Percentiles rank a stretch among this genome's conserved stretches.
These are phyloP conservation scores for Agraylea sexmaculata DNA, from an alignment of 1,140 invertebrate genomes.

Conservation along the genomic window DNA sequence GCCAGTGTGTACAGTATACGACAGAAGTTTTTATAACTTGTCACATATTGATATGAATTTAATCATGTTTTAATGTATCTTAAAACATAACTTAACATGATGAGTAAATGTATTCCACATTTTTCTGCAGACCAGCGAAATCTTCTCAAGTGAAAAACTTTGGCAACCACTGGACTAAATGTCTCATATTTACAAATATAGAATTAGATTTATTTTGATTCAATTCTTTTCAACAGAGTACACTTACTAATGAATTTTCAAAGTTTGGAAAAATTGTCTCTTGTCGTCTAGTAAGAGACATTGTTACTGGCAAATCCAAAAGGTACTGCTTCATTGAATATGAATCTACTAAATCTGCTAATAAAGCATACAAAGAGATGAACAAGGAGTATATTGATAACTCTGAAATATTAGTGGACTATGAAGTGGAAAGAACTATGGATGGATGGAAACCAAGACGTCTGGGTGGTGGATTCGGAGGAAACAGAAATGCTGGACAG, in stretches of 20 bases:
- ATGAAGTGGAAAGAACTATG: slow-evolving; percentile 46
- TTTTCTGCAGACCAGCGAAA: too few relatives aligned
- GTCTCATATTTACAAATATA: background rate
- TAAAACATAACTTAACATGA: too few relatives aligned
- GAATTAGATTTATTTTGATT: background rate
- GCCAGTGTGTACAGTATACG: too few relatives aligned
- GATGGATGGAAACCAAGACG: slow-evolving; percentile 75
- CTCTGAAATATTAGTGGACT: slow-evolving; percentile 58
- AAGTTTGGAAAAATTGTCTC: slow-evolving; percentile 54
- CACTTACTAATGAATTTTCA: slow-evolving; percentile 48
- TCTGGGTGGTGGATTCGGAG: slow-evolving; percentile 78
- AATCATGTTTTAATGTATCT: too few relatives aligned
- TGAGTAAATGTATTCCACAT: too few relatives aligned
- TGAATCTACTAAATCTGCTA: slow-evolving; percentile 46
- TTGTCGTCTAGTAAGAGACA: slow-evolving; percentile 60
- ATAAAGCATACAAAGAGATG: slow-evolving; percentile 46
- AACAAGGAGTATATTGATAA: slow-evolving; percentile 45
- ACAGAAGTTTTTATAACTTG: too few relatives aligned
- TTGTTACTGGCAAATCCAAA: slow-evolving; percentile 71
- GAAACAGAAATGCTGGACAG: slow-evolving; percentile 79
- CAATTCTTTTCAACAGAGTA: slow-evolving; percentile 29
- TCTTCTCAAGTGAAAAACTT: too few relatives aligned
- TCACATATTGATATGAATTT: too few relatives aligned
- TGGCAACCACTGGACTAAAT: too few relatives aligned
- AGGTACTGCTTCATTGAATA: slow-evolving; percentile 82